Percentiles rank a stretch among this genome's conserved stretches.
These are phyloP conservation scores for Beroe forskalii DNA, from an alignment of 37 sponge, comb jelly and placozoan species.

Conservation along the genomic window DNA sequence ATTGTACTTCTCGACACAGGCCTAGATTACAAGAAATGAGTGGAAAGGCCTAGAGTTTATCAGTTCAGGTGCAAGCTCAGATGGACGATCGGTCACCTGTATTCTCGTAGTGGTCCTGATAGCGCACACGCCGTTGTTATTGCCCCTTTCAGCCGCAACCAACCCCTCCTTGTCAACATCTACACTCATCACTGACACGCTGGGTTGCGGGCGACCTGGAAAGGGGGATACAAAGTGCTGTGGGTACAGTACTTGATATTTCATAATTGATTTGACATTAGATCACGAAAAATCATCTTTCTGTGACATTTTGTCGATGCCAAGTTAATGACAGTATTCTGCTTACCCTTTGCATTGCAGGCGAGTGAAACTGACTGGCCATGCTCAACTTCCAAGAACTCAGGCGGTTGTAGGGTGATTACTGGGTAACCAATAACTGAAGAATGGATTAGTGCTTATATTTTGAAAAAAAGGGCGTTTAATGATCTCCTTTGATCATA, in stretches of 20 bases:
- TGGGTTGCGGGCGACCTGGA: conserved; percentile 41
- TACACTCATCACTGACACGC: not conserved
- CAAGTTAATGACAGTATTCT: too few relatives aligned
- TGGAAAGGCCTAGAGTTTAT: not conserved
- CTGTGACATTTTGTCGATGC: too few relatives aligned
- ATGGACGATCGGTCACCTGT: not conserved
- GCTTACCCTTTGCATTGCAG: conserved; percentile 59
- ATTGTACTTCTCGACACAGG: too few relatives aligned
- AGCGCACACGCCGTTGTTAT: not conserved
- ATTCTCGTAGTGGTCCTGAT: not conserved
- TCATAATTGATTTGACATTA: too few relatives aligned
- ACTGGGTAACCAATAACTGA: conserved; percentile 30
- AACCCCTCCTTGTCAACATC: not conserved
- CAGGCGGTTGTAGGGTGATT: not conserved
- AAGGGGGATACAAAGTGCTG: too few relatives aligned
- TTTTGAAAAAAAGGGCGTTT: not conserved
- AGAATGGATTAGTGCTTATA: not conserved
- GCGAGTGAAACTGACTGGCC: conserved; percentile 5
- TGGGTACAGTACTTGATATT: too few relatives aligned
- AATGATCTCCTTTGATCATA: too few relatives aligned
- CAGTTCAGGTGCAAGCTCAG: too few relatives aligned
- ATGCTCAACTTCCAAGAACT: not conserved
- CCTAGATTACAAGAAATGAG: not conserved
- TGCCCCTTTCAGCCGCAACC: not conserved
- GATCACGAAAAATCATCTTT: too few relatives aligned